Evolutionary conservation across 2,797 vertebrate genomes (phyloP), one percentile per base, ranked within the genome.

Genomic region (Phrynocephalus guinanensis): DNA sequence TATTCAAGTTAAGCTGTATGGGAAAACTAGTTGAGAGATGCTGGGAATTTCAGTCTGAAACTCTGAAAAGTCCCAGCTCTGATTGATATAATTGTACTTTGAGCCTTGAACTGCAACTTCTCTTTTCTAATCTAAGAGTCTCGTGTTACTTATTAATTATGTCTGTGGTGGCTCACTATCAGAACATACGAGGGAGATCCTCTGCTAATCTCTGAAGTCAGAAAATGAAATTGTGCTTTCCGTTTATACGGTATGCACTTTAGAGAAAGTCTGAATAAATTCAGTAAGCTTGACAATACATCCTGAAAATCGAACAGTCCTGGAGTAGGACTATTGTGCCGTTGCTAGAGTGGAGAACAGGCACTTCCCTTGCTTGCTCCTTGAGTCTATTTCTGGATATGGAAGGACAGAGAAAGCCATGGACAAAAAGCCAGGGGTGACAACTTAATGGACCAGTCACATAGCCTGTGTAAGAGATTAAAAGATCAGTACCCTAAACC

Each of bases 191-290:
- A 44, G 60, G 44, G 9, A 82, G 28, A 67, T 33, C 82, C 7
- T n/a, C 0, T 85, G 24, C 33, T 85, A 70, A 50, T 82, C 52
- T 1, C 0, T 0, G 22, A 81, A 73, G n/a, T 9, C 78, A 89
- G 91, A 71, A 67, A 81, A 50, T 24, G 48, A 76, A 75, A 44
- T 56, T 33, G 26, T 15, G 52, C 72, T 50, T 20, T 44, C 26
- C 7, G 6, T 72, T 89, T 38, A 56, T 83, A 44, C 38, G 2
- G 5, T 4, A 73, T 67, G 38, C 52, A 50, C 33, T 90, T 81
- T 48, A 87, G 48, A 8, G n/a, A 48, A 87, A 81, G 30, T 63
- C 63, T 63, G 66, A 77, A 76, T 52, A 81, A 87, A 84, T 66
- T 82, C 16, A 30, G 4, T 44, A 50, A 60, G 8, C 77, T 79